Evolutionary conservation across 1,140 invertebrate genomes (phyloP), one percentile per base, ranked within the genome.

Genomic region (Harpegnathos saltator): DNA sequence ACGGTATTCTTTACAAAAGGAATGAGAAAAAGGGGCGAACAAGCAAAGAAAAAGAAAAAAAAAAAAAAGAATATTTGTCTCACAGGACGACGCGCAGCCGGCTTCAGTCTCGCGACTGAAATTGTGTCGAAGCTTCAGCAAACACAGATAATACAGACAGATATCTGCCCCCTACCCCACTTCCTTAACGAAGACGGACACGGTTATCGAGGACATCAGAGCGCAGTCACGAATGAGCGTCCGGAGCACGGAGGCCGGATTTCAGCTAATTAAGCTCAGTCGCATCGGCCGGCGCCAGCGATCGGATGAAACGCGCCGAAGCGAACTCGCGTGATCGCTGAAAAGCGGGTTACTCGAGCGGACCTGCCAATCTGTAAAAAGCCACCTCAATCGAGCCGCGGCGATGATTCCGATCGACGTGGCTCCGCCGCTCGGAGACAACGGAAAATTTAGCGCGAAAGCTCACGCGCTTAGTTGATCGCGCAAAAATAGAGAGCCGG

Each of bases 401-500:
- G 62, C 17, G 63, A 63, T 14, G 52, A 69, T 78, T 69, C 69
- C 68, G 11, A 78, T 69, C 52, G 50, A 17, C 24, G 19, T 24
- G 19, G n/a, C 17, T 3, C 0, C 24, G 12, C 19, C 24, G 68
- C 74, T 38, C 33, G n/a, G 74, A 66, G 74, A 54, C 62, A 66
- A 44, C 22, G 48, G 48, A 68, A 77, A 77, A 68, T 77, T 61
- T 77, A 54, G 48, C 62, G 62, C n/a, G 62, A 52, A 66, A 44
- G 24, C n/a, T n/a, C n/a, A 19, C 7, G 26, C 50, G 29, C 17
- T 38, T 68, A 59, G 52, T 68, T 68, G 22, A 26, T 33, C 5
- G 26, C 69, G 73, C 61, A 82, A 89, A 89, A 90, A 89, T 90
- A 90, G 82, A 86, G 73, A 86, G 73, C 58, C 56, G 72, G 38